A percentile compares a stretch with the other conserved stretches of the same genome.
Evolutionary conservation across 2,888 invertebrate genomes (phyloP).

Genomic region (Theretra japonica): DNA sequence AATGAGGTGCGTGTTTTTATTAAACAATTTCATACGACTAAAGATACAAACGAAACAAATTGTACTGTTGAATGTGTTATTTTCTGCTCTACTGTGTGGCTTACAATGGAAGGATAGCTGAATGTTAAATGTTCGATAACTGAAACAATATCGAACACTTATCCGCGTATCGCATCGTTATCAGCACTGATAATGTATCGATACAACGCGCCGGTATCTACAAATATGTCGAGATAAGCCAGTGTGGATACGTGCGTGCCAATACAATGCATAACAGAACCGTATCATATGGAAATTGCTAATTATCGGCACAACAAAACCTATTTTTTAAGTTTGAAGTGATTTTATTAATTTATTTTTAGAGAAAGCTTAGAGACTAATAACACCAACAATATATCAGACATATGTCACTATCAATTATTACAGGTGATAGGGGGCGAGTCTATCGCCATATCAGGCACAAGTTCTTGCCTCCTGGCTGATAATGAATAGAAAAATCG

Average conservation of each 20-base stretch:
- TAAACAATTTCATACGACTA: neutral
- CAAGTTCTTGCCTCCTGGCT: no score
- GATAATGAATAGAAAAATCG: no score
- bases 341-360: no score
- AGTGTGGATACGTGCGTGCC: slow-evolving; percentile 14
- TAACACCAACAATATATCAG: no score
- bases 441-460: no score
- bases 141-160: slow-evolving; percentile 50
- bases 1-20: neutral
- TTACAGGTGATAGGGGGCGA: no score
- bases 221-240: slow-evolving; percentile 52
- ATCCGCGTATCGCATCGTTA: slow-evolving; percentile 56
- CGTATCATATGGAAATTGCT: slow-evolving; percentile 5
- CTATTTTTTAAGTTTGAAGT: neutral
- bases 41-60: neutral
- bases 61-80: neutral
- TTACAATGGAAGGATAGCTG: neutral
- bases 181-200: slow-evolving; percentile 59
- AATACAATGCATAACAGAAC: slow-evolving; percentile 11
- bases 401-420: no score
- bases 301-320: neutral
- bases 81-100: neutral
- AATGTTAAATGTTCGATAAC: slow-evolving; percentile 23
- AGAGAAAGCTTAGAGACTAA: no score
- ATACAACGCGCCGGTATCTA: slow-evolving; percentile 56